A percentile compares a stretch with the other conserved stretches of the same genome.
Conservation (phyloP, 2,113 vertebrate species). For the Pristiophorus japonicus region DNA sequence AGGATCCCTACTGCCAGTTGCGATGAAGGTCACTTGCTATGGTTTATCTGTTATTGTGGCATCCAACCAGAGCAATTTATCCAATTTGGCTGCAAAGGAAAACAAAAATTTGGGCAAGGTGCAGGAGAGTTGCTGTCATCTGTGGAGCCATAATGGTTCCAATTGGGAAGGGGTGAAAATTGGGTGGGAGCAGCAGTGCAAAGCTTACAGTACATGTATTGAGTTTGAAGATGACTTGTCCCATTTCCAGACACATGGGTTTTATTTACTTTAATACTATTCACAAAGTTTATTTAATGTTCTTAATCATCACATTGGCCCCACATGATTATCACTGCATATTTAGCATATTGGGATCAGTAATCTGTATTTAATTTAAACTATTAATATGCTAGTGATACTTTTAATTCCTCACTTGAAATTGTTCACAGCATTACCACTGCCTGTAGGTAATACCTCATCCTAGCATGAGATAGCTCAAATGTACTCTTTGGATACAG, state of each 20-base stretch:
- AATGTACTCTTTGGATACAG: neutral
- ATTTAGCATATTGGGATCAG: neutral
- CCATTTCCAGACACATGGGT: neutral
- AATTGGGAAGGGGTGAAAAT: neutral
- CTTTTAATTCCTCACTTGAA: neutral
- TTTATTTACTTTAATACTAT: neutral
- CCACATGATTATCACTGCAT: neutral
- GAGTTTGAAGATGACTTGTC: neutral
- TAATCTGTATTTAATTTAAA: neutral
- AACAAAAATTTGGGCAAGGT: neutral
- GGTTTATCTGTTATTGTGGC: neutral
- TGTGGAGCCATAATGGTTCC: neutral
- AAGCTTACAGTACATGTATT: neutral
- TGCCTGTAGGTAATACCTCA: neutral
- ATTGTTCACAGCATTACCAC: neutral
- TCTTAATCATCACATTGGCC: neutral
- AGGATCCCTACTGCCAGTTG: neutral
- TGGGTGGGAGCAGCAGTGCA: too few relatives aligned
- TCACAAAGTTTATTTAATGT: neutral
- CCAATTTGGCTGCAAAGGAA: neutral
- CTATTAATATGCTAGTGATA: neutral
- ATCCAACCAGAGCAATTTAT: neutral
- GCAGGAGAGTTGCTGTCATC: neutral
- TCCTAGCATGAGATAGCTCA: neutral
- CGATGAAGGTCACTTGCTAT: neutral